These are phyloP conservation scores for Pristionchus entomophagus DNA, from an alignment of 2,888 invertebrate genomes.

Conservation along the genomic window DNA sequence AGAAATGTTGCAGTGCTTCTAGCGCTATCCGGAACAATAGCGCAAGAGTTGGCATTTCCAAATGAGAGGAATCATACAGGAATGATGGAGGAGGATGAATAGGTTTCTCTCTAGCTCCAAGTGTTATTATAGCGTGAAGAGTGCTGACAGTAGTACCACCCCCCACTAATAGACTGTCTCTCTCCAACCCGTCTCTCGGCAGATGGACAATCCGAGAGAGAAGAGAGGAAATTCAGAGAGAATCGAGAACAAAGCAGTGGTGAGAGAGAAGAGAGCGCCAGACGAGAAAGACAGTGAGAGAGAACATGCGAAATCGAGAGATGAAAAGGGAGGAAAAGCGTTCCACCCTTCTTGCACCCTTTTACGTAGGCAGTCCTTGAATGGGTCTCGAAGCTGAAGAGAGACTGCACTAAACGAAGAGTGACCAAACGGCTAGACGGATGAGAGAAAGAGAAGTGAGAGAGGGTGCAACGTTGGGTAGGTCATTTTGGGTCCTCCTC, in stretches of 20 bases:
- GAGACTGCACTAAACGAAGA: not conserved
- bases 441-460: not conserved
- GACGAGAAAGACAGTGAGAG: not conserved
- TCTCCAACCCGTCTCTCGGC: not conserved
- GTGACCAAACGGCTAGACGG: not conserved
- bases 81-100: too few species aligned
- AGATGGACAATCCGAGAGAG: not conserved
- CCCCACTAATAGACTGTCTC: not conserved
- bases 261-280: not conserved
- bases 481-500: not conserved
- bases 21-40: too few species aligned
- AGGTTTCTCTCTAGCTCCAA: too few species aligned
- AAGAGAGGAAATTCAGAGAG: not conserved
- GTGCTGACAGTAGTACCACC: too few species aligned
- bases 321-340: conserved; percentile 17
- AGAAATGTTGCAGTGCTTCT: too few species aligned
- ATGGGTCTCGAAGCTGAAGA: not conserved
- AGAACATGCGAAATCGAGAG: not conserved
- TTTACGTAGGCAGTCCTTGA: not conserved
- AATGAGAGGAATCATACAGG: too few species aligned
- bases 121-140: too few species aligned
- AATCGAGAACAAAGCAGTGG: not conserved
- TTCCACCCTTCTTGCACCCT: not conserved
- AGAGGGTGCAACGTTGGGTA: not conserved
- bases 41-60: too few species aligned